Evolutionary conservation across 2,888 invertebrate genomes (phyloP).

Genomic region (Ametastegia equiseti): DNA sequence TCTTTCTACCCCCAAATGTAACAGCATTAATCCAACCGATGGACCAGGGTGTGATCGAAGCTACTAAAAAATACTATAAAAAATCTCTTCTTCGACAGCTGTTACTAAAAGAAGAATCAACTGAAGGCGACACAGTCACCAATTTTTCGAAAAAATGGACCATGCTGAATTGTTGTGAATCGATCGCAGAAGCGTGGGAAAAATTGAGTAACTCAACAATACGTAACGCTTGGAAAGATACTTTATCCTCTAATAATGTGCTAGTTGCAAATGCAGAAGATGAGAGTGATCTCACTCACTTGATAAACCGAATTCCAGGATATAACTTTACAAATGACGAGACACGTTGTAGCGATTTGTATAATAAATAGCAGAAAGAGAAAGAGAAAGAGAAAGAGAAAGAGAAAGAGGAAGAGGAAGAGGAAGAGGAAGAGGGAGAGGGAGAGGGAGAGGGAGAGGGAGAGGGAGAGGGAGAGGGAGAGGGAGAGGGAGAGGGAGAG

Average conservation of each 20-base stretch:
- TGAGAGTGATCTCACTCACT: neutral
- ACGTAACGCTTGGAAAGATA: neutral
- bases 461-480: too few relatives aligned
- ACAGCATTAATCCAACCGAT: constrained; percentile 46
- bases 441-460: too few relatives aligned
- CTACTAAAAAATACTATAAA: constrained; percentile 43
- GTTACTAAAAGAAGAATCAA: neutral
- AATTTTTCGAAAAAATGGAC: neutral
- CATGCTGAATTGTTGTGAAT: neutral
- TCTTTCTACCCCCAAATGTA: constrained; percentile 36
- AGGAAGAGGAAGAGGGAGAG: too few relatives aligned
- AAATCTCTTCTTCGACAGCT: neutral
- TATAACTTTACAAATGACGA: neutral
- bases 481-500: too few relatives aligned
- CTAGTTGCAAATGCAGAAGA: neutral
- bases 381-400: too few relatives aligned
- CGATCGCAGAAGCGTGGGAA: neutral
- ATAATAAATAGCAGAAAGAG: too few relatives aligned
- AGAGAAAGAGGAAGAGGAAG: too few relatives aligned
- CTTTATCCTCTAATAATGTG: neutral
- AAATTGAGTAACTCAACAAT: neutral
- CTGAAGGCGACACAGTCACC: neutral
- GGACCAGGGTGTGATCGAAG: constrained; percentile 47
- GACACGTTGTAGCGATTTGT: too few relatives aligned
- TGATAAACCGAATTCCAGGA: neutral